Base-by-base conservation (phyloP, 2,888 invertebrate species). In the Coleophora flavipennella region DNA sequence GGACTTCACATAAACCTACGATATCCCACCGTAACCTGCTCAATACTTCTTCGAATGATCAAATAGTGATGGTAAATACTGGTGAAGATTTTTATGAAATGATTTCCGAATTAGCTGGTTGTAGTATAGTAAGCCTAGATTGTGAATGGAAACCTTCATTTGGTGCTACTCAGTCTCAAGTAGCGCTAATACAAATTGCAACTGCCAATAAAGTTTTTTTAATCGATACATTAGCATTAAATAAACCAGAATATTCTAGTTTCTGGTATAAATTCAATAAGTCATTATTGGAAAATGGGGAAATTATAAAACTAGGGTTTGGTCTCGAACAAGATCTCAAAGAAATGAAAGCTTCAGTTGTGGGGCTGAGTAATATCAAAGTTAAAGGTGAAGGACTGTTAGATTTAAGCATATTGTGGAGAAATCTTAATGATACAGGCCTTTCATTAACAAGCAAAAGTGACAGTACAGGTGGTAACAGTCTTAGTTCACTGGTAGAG, bases 121-220 rank as follows among this genome's bases (percentile, higher is more conserved):
- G 55, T 48, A 64, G 55, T 54, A 51, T 92, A 39, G 89, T 95
- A 20, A 94, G 95, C 33, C 88, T 96, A 55, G 96, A 97, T 68
- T 91, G 94, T 38, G 96, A 97, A 77, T 97, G 96, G 96, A 94
- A 95, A 65, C 95, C 95, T 29, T 89, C 90, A 46, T 91, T 93
- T 75, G 90, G 90, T 42, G 86, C 88, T 9, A 86, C 87, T 49
- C 88, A 88, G 48, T 88, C 87, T 53, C 90, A 91, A 59, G 85
- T 95, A 31, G 92, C 94, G 38, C 71, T 95, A 32, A 88, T 96
- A 62, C 97, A 97, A 80, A 86, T 96, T 50, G 93, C 95, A 11
- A 91, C 92, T 4, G 68, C 73, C 38, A 79, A 88, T 38, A 80
- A 78, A 55, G 89, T 95, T 37, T 96, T 89, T 70, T 88, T 97